These are phyloP conservation scores for Pteronotus mesoamericanus DNA, from an alignment of 2,797 vertebrate genomes.

Conservation along the genomic window DNA sequence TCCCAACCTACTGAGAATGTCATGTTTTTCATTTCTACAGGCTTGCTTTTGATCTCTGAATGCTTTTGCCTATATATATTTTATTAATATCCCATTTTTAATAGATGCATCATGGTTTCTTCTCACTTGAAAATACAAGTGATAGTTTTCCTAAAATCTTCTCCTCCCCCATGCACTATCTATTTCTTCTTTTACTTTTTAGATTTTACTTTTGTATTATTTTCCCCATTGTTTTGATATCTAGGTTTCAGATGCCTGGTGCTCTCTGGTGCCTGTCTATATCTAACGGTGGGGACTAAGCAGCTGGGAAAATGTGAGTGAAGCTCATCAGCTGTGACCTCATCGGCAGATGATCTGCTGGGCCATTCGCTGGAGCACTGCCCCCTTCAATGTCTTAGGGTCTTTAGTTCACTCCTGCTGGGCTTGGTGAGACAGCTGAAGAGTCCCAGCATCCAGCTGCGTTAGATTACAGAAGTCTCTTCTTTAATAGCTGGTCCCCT, in stretches of 20 bases:
- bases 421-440: accelerated
- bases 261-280: neutral
- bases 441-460: too few species aligned
- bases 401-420: neutral
- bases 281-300: neutral
- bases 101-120: neutral
- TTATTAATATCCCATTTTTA: neutral
- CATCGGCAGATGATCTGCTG: too few species aligned
- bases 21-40: neutral
- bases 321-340: neutral
- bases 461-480: neutral
- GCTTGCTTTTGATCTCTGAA: neutral
- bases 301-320: neutral
- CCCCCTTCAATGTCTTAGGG: neutral
- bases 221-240: neutral
- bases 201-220: neutral
- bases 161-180: neutral
- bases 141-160: neutral
- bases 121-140: neutral
- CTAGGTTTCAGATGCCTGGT: neutral
- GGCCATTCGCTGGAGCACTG: neutral
- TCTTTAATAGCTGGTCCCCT: neutral
- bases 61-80: neutral
- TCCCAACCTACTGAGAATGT: neutral
- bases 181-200: neutral